Base-by-base conservation (phyloP, 64 coral and sea anemone genomes). In the Montipora sp. region DNA sequence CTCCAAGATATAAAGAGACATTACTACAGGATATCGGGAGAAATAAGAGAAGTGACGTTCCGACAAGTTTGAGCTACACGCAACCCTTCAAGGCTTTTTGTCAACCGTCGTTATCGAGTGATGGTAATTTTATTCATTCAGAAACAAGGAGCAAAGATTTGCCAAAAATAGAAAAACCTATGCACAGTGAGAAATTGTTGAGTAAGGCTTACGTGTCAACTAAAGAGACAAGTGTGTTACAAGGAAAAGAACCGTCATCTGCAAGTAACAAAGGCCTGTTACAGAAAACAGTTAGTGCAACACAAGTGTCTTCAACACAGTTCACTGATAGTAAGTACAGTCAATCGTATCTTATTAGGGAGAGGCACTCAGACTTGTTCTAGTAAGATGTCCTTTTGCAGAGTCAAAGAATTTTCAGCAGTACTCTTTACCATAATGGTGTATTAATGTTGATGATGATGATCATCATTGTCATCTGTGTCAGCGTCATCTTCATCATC, bases 301-400 rank as follows among this genome's bases (percentile, higher is more conserved):
- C n/a, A 36, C 18, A 48, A 72, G 45, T 85, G 82, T 6, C 63
- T 46, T 47, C 36, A 71, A 48, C 65, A 72, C 63, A 70, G 11
- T 13, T 51, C 1, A 48, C 47, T 22, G 65, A 85, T 50, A 72
- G 82, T 85, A 59, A 85, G 82, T 85, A 85, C 65, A 12, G 3
- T 11, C n/a, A 50, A 70, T 50, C 45, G 21, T 72, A 45, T 10
- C 65, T 85, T 16, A 50, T 51, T 72, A 11, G 18, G 66, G 71
- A 46, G 13, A 48, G 23, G 8, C 47, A 71, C 7, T 85, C 24
- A 5, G 13, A 85, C 46, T 60, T 60, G n/a, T 48, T 70, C 48
- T 85, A 50, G 44, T 21, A 7, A 85, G 24, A 7, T 65, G 23
- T 18, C 24, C 5, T 43, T 6, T 8, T 4, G 73, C 8, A 11